Conservation (phyloP, 2,797 vertebrate species). For the Onychomys torridus region DNA sequence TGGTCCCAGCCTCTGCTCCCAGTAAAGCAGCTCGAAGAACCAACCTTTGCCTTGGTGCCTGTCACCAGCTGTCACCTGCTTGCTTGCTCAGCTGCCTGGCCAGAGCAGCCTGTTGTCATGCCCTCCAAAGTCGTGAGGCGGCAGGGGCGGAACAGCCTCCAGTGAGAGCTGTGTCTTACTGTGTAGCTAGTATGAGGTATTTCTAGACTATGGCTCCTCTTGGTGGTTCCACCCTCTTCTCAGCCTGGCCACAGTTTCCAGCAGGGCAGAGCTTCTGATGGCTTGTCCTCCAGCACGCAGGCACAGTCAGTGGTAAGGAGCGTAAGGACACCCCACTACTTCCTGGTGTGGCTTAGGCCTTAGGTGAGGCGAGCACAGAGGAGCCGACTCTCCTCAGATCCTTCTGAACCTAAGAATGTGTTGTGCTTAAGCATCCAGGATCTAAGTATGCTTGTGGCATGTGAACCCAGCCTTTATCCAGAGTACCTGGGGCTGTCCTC, state of each 20-base stretch:
- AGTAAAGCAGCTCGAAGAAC: background rate
- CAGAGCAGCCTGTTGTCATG: background rate
- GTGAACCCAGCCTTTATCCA: constrained; percentile 66
- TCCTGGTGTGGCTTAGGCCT: constrained; percentile 73
- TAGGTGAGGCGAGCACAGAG: constrained; percentile 78
- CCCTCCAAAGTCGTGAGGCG: background rate
- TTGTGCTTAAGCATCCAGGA: constrained; percentile 75
- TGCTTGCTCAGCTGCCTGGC: background rate
- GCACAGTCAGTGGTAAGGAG: background rate
- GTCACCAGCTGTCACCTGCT: background rate
- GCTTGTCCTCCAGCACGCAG: constrained; percentile 8
- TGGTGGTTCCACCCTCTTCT: background rate
- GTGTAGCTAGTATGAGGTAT: background rate
- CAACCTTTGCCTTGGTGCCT: background rate
- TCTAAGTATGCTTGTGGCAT: constrained; percentile 72
- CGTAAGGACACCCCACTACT: background rate
- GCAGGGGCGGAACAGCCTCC: background rate
- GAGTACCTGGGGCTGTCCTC: constrained; percentile 54
- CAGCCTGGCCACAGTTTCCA: background rate
- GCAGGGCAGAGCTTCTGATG: too few relatives aligned
- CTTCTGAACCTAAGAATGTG: constrained; percentile 61
- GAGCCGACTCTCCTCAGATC: constrained; percentile 73
- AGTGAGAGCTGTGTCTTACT: constrained; percentile 11
- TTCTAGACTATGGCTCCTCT: constrained; percentile 54
- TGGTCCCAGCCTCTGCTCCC: background rate